Percentiles rank a stretch among this genome's conserved stretches.
Evolutionary conservation across 2,797 vertebrate species (phyloP).

Genomic region (Sternotherus odoratus): DNA sequence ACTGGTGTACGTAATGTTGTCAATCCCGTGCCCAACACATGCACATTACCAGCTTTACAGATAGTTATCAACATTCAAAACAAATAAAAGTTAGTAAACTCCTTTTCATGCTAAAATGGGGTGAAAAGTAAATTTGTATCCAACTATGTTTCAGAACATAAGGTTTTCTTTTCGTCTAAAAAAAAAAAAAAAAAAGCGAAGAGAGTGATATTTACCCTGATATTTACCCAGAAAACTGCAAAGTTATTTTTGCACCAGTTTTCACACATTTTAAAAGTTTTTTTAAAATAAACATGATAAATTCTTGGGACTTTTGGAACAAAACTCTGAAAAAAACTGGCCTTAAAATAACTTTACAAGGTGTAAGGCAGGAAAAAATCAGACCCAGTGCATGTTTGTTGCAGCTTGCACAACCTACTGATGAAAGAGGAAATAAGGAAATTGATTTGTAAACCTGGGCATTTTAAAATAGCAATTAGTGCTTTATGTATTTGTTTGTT

Average conservation of each 20-base stretch:
- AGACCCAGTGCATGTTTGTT: background rate
- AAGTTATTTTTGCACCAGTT: too few species aligned
- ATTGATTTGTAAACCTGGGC: background rate
- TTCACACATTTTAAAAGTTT: background rate
- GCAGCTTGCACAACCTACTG: background rate
- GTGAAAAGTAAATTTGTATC: background rate
- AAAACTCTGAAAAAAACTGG: background rate
- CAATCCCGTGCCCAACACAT: background rate
- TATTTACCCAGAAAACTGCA: background rate
- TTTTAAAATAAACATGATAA: background rate
- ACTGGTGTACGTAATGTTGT: background rate
- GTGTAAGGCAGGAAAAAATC: background rate
- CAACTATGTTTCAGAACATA: background rate
- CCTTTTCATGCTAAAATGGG: background rate
- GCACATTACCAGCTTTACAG: background rate
- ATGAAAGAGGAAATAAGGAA: background rate
- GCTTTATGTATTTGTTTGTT: accelerated
- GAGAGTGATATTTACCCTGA: background rate
- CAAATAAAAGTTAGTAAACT: background rate
- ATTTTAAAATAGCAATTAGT: background rate
- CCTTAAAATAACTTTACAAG: background rate
- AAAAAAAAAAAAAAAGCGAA: background rate
- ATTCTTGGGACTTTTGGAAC: background rate
- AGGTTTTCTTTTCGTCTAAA: background rate
- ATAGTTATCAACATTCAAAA: background rate